These are phyloP conservation scores for Penaeus japonicus DNA, from an alignment of 1,140 invertebrate genomes.

Conservation along the genomic window DNA sequence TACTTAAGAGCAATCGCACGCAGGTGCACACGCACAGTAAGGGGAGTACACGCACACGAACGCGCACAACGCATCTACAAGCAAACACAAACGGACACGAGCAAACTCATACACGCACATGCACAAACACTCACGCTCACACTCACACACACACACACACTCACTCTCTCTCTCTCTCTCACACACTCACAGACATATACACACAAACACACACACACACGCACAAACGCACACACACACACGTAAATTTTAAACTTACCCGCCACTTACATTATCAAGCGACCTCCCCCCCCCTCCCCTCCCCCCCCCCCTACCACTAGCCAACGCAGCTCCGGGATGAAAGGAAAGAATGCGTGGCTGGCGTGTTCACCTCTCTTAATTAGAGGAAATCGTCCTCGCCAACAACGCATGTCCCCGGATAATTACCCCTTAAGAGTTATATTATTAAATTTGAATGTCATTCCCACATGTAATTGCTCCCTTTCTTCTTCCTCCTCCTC, in stretches of 20 bases:
- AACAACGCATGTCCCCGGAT: too few relatives aligned
- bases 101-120: neutral
- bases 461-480: neutral
- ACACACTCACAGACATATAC: neutral
- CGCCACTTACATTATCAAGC: neutral
- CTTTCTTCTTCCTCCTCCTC: neutral
- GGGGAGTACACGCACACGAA: neutral
- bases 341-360: too few relatives aligned
- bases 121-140: neutral
- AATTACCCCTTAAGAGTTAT: too few relatives aligned
- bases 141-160: neutral
- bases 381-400: too few relatives aligned
- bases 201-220: neutral
- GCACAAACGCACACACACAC: neutral
- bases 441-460: too few relatives aligned
- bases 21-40: neutral
- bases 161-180: neutral
- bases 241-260: neutral
- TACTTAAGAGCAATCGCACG: neutral
- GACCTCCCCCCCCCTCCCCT: neutral
- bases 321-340: too few relatives aligned
- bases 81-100: neutral
- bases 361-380: too few relatives aligned
- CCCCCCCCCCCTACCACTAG: neutral
- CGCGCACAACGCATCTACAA: neutral